phyloP scores from a whole-genome alignment of 2,888 invertebrate genomes.

The Hirtodrosophila trivittata region DNA sequence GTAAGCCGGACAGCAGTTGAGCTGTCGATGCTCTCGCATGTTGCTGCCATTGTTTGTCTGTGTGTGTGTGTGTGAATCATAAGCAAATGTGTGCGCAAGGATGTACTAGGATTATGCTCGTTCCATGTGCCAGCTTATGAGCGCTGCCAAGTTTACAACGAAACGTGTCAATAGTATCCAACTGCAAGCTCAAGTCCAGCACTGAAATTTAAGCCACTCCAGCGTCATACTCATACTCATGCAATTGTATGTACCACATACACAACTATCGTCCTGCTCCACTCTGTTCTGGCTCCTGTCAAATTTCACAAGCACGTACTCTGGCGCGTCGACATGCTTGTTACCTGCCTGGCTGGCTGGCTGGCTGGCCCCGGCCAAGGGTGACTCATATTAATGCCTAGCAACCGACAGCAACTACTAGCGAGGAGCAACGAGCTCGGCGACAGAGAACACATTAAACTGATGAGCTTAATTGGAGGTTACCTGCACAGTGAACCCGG shows the following conservation, averaged over 20 bases:
- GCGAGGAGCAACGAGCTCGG: conserved; percentile 29
- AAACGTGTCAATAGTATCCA: conserved; percentile 71
- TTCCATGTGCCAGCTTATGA: conserved; percentile 69
- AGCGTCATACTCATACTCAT: background rate
- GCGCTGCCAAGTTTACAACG: conserved; percentile 68
- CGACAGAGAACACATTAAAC: conserved; percentile 74
- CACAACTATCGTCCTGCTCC: background rate
- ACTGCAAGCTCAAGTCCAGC: conserved; percentile 40
- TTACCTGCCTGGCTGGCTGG: conserved; percentile 51
- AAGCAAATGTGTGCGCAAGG: conserved; percentile 74
- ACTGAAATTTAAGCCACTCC: conserved; percentile 68
- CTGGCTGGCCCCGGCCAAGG: conserved; percentile 19
- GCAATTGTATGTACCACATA: conserved; percentile 8
- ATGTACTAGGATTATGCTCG: conserved; percentile 73
- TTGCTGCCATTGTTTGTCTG: conserved; percentile 5
- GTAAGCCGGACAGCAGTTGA: conserved; percentile 50
- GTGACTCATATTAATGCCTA: conserved; percentile 74
- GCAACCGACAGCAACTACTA: background rate
- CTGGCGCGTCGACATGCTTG: conserved; percentile 64
- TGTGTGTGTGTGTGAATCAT: conserved; percentile 48
- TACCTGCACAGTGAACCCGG: conserved; percentile 57
- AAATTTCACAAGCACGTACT: conserved; percentile 65
- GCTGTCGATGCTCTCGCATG: conserved; percentile 48
- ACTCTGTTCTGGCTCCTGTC: conserved; percentile 23
- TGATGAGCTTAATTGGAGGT: conserved; percentile 79